These are phyloP conservation scores for Atrina japonica DNA, from an alignment of 2,888 invertebrate species.

Conservation along the genomic window DNA sequence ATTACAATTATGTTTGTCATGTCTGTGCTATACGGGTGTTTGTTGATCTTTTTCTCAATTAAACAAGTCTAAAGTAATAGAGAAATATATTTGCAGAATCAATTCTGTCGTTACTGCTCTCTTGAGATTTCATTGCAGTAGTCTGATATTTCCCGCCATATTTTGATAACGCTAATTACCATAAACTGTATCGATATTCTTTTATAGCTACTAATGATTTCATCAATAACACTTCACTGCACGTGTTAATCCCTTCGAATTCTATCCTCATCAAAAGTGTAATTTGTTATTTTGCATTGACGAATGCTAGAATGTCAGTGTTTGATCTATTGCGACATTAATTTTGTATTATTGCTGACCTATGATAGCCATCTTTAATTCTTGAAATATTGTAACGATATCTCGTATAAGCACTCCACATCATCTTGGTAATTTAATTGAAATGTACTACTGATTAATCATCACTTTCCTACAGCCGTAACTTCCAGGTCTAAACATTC, in stretches of 20 bases:
- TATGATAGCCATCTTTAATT: too few relatives aligned
- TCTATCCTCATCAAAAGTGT: conserved; percentile 24
- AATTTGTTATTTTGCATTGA: conserved; percentile 22
- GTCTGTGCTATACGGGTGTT: too few relatives aligned
- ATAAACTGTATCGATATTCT: conserved; percentile 8
- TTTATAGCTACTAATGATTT: conserved; percentile 13
- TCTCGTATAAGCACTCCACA: too few relatives aligned
- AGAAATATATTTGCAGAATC: too few relatives aligned
- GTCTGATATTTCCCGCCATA: conserved; percentile 20
- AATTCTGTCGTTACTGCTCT: conserved; percentile 14
- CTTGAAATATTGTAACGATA: too few relatives aligned
- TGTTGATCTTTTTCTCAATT: too few relatives aligned
- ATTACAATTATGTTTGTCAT: too few relatives aligned
- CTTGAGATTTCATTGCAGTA: conserved; percentile 9
- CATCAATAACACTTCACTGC: conserved; percentile 17
- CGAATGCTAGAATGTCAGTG: conserved; percentile 3
- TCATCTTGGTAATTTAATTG: too few relatives aligned
- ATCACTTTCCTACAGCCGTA: too few relatives aligned
- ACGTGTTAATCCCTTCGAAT: conserved; percentile 7
- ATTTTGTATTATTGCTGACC: conserved; percentile 10
- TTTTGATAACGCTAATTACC: conserved; percentile 20
- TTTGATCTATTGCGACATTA: conserved; percentile 14
- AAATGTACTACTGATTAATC: too few relatives aligned
- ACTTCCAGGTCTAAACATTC: too few relatives aligned
- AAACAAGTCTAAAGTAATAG: too few relatives aligned